phyloP scores from a whole-genome alignment of 2,797 vertebrate genomes.

The Hippoglossus hippoglossus region DNA sequence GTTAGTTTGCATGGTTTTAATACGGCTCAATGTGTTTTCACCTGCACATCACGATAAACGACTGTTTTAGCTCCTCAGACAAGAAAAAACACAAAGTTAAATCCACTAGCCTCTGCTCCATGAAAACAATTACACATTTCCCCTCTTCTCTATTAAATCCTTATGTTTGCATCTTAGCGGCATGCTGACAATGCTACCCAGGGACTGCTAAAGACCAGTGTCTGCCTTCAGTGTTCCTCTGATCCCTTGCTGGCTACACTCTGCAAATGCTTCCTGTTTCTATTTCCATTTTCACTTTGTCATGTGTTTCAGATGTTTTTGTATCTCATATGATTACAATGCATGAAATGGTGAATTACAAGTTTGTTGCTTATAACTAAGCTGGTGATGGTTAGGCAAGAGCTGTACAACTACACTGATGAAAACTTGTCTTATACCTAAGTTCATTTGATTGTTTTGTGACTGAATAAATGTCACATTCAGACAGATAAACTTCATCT shows the following conservation, averaged over 20 bases:
- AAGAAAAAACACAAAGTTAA: too few species aligned
- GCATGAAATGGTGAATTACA: neutral
- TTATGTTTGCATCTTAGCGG: too few species aligned
- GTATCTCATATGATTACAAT: neutral
- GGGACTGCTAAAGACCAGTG: neutral
- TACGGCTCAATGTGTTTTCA: too few species aligned
- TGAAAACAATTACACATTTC: too few species aligned
- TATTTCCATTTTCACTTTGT: neutral
- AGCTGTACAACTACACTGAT: neutral
- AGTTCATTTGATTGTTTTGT: neutral
- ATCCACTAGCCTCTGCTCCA: too few species aligned
- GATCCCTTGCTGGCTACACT: neutral
- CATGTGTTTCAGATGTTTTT: conserved; percentile 3
- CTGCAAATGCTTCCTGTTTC: neutral
- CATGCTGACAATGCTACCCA: too few species aligned
- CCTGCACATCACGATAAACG: too few species aligned
- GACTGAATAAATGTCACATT: neutral
- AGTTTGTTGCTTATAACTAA: neutral
- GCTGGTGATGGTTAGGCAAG: neutral
- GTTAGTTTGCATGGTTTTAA: too few species aligned
- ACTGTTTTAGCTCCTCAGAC: too few species aligned
- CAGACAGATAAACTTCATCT: neutral
- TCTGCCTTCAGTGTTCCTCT: neutral
- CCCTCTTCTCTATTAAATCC: too few species aligned
- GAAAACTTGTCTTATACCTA: neutral